Conservation (phyloP, 2,113 vertebrate species). For the Aythya baeri region DNA sequence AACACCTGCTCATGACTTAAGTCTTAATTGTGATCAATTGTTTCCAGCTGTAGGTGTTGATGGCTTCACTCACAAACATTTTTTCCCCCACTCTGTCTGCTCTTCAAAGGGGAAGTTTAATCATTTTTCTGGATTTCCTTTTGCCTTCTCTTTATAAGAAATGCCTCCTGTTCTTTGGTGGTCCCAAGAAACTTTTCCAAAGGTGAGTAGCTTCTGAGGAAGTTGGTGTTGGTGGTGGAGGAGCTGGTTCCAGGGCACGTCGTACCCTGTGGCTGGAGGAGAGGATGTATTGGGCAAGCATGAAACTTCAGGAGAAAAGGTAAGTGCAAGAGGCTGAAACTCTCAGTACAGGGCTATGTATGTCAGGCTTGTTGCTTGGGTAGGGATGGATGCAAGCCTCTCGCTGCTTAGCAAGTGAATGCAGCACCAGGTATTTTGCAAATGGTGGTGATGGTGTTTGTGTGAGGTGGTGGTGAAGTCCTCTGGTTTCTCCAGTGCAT, state of each 20-base stretch:
- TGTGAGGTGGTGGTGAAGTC: neutral
- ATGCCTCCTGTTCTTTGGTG: conserved; percentile 23
- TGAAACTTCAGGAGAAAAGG: neutral
- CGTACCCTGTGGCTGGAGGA: conserved; percentile 3
- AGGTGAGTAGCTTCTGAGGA: conserved; percentile 72
- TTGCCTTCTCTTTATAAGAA: conserved; percentile 10
- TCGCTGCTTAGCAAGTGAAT: neutral
- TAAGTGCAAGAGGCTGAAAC: neutral
- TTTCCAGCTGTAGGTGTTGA: neutral
- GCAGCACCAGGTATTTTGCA: rapidly evolving
- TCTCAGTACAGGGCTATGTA: rapidly evolving
- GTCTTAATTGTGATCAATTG: neutral
- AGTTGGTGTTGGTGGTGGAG: conserved; percentile 62
- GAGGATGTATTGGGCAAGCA: rapidly evolving
- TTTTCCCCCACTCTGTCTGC: rapidly evolving
- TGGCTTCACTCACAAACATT: rapidly evolving
- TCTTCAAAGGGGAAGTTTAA: rapidly evolving
- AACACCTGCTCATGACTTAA: neutral
- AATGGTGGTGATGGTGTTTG: rapidly evolving
- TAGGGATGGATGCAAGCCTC: rapidly evolving
- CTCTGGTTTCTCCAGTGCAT: rapidly evolving
- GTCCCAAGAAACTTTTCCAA: conserved; percentile 73
- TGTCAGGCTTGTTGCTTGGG: rapidly evolving
- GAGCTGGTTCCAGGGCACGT: conserved; percentile 68
- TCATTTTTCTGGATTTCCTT: neutral